Conservation (phyloP, 2,113 vertebrate genomes). For the Caracal caracal region DNA sequence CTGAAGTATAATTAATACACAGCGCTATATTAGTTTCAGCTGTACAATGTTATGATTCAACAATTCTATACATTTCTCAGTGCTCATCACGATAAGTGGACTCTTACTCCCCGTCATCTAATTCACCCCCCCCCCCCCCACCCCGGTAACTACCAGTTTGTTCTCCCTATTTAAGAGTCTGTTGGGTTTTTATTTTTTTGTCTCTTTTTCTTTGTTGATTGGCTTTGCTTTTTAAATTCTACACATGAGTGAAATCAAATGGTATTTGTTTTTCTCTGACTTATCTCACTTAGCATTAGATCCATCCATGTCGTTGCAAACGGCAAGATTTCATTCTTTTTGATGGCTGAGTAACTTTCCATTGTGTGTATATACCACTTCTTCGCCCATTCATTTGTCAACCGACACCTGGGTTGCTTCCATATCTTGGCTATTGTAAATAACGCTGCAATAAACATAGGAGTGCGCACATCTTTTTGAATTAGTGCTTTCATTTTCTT, state of each 20-base stretch:
- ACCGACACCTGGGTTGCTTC: background rate
- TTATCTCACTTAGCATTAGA: background rate
- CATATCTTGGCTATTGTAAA: background rate
- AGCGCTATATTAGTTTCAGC: background rate
- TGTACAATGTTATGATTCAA: background rate
- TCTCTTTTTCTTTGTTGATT: background rate
- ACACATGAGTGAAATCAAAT: background rate
- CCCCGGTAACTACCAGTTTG: background rate
- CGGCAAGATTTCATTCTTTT: background rate
- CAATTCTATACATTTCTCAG: background rate
- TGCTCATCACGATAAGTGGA: background rate
- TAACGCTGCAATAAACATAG: background rate
- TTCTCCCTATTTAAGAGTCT: background rate
- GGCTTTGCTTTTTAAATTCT: background rate
- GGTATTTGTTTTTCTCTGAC: background rate
- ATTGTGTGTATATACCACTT: background rate
- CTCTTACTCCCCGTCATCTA: background rate
- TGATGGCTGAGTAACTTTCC: background rate
- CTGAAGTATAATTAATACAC: background rate
- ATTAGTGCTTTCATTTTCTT: background rate
- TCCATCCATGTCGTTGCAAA: background rate
- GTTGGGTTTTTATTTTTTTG: background rate
- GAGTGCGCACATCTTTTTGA: background rate
- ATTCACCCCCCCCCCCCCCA: background rate
- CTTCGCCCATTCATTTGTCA: background rate